Evolutionary conservation across 1,140 invertebrate species (phyloP).

Genomic region (Rhagoletis pomonella): DNA sequence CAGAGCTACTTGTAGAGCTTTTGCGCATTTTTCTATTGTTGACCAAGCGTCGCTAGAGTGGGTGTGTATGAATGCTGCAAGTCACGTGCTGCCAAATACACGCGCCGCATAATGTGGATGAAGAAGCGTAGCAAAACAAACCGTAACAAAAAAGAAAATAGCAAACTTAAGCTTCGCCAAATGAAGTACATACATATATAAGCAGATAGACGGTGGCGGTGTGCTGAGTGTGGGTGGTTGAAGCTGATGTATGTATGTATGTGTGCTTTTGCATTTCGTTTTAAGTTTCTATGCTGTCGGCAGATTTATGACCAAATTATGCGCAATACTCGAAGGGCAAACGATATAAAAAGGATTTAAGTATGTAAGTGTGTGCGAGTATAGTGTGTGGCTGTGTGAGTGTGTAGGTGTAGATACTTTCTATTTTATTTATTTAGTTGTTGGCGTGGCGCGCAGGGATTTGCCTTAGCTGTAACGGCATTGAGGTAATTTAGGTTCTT

Average conservation of each 20-base stretch:
- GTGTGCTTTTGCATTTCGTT: background rate
- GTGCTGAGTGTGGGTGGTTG: background rate
- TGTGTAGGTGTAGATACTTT: background rate
- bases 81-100: slow-evolving; percentile 17
- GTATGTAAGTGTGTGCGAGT: background rate
- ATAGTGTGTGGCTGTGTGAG: background rate
- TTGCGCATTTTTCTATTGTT: background rate
- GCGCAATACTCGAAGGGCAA: slow-evolving; percentile 11
- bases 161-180: background rate
- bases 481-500: background rate
- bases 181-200: too few species aligned
- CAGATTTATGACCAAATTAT: slow-evolving; percentile 40
- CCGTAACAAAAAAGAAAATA: background rate
- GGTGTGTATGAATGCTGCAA: background rate
- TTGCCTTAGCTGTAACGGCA: background rate
- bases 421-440: background rate
- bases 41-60: background rate
- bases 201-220: background rate
- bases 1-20: slow-evolving; percentile 20
- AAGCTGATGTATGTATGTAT: background rate
- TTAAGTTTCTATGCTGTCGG: background rate
- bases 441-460: background rate
- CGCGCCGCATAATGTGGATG: background rate
- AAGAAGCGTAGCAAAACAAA: slow-evolving; percentile 42
- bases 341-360: background rate